phyloP scores from a whole-genome alignment of 2,888 invertebrate species.

The Callyntrura guangdongensis region DNA sequence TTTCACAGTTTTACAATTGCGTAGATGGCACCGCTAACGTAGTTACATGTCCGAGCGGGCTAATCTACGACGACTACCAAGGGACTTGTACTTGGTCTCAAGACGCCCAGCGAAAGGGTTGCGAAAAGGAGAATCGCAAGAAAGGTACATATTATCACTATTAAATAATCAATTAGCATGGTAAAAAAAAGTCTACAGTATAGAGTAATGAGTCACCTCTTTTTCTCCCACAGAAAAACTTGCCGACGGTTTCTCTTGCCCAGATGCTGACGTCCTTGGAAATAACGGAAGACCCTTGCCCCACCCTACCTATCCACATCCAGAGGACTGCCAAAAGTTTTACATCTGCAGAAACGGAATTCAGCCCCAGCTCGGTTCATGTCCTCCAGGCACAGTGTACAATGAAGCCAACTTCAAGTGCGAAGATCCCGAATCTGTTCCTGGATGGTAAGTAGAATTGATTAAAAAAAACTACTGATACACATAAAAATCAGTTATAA shows the following conservation, averaged over 20 bases:
- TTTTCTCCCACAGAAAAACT: constrained; percentile 89
- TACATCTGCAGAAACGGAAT: constrained; percentile 86
- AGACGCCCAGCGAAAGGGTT: constrained; percentile 83
- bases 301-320: constrained; percentile 85
- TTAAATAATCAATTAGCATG: background rate
- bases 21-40: constrained; percentile 94
- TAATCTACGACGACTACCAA: constrained; percentile 95
- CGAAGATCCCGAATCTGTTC: constrained; percentile 85
- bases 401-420: constrained; percentile 85
- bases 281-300: constrained; percentile 84
- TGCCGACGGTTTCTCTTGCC: constrained; percentile 95
- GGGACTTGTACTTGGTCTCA: constrained; percentile 96
- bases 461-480: constrained; percentile 23
- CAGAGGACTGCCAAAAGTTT: constrained; percentile 85
- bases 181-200: too few species aligned
- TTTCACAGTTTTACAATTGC: constrained; percentile 94
- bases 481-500: constrained; percentile 40
- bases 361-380: constrained; percentile 85
- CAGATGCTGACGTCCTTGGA: constrained; percentile 86
- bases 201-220: background rate
- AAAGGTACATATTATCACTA: constrained; percentile 79
- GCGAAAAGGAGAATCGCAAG: constrained; percentile 84
- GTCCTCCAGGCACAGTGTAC: constrained; percentile 86
- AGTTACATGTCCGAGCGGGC: constrained; percentile 94
- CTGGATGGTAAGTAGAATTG: constrained; percentile 85